Conservation (phyloP, 2,113 vertebrate genomes). For the Sus scrofa region T2T-Sscrofa CM000824.6:100605501-100606000, state of each 20-base stretch:
- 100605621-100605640: not conserved
- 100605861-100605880: conserved; percentile 73
- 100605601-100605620: accelerated
- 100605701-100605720: conserved; percentile 71
- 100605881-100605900: conserved; percentile 80
- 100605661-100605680: not conserved
- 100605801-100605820: conserved; percentile 78
- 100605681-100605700: conserved; percentile 25
- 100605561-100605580: not conserved
- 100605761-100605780: conserved; percentile 73
- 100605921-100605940: conserved; percentile 65
- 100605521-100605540: not conserved
- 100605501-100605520: not conserved
- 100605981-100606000: conserved; percentile 61
- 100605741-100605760: conserved; percentile 81
- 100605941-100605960: not conserved
- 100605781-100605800: conserved; percentile 81
- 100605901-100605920: conserved; percentile 74
- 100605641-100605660: not conserved
- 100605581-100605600: too few species aligned
- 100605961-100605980: conserved; percentile 22
- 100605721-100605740: conserved; percentile 60
- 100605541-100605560: not conserved
- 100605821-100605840: conserved; percentile 73
- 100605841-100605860: conserved; percentile 74